Evolutionary conservation across 2,113 vertebrate genomes (phyloP).

Genomic region (Paralichthys olivaceus): DNA sequence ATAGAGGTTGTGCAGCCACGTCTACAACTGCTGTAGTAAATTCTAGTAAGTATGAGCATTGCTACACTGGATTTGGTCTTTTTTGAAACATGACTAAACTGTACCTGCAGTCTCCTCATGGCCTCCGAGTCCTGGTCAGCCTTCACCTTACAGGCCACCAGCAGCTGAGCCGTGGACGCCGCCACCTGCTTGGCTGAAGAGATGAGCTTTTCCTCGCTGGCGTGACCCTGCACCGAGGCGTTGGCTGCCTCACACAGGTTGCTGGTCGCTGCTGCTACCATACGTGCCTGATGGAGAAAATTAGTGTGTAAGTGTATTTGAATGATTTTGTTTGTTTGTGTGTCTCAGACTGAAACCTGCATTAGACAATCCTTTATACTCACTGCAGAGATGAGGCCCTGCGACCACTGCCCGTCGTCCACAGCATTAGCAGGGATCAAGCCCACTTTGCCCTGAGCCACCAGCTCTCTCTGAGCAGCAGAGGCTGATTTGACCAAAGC

Average conservation of each 20-base stretch:
- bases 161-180: conserved; percentile 95
- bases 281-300: conserved; percentile 86
- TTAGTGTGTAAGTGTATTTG: too few relatives aligned
- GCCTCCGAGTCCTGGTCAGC: conserved; percentile 98
- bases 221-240: conserved; percentile 96
- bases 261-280: conserved; percentile 98
- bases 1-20: not conserved
- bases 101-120: conserved; percentile 97
- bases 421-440: conserved; percentile 97
- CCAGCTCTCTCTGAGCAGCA: conserved; percentile 96
- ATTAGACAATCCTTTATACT: conserved; percentile 69
- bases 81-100: not conserved
- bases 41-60: too few relatives aligned
- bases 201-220: conserved; percentile 99
- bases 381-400: conserved; percentile 98
- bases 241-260: conserved; percentile 98
- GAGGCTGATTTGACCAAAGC: conserved; percentile 98
- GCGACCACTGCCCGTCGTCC: conserved; percentile 98
- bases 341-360: not conserved
- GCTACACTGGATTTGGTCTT: not conserved
- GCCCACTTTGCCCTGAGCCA: conserved; percentile 99
- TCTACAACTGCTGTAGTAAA: too few relatives aligned
- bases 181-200: conserved; percentile 99
- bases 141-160: conserved; percentile 99
- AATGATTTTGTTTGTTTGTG: not conserved